A percentile compares a stretch with the other conserved stretches of the same genome.
phyloP scores from a whole-genome alignment of 2,888 invertebrate genomes.

The Lampropteryx suffumata region DNA sequence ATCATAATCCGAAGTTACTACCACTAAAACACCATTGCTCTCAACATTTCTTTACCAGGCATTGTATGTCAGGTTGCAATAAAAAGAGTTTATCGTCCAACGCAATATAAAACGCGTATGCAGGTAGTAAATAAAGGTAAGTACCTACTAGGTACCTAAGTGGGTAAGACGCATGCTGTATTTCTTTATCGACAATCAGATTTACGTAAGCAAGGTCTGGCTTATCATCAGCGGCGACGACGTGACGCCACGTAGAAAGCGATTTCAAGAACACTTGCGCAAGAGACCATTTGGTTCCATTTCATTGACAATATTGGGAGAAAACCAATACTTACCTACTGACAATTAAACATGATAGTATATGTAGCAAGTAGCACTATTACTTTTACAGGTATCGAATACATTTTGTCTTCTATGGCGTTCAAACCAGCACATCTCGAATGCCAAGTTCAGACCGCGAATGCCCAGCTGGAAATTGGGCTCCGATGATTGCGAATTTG shows the following conservation, averaged over 20 bases:
- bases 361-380: background rate
- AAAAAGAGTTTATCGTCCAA: slow-evolving; percentile 35
- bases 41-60: background rate
- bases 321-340: slow-evolving; percentile 11
- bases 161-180: slow-evolving; percentile 40
- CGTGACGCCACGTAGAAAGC: slow-evolving; percentile 71
- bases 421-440: no score
- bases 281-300: slow-evolving; percentile 59
- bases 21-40: no score
- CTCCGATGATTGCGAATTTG: no score
- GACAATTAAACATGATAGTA: slow-evolving; percentile 24
- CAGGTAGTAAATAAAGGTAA: slow-evolving; percentile 11
- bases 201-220: slow-evolving; percentile 68
- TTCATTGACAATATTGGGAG: slow-evolving; percentile 49
- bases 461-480: no score
- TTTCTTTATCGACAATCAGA: slow-evolving; percentile 49
- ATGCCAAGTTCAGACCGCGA: no score
- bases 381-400: no score
- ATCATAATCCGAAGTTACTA: no score
- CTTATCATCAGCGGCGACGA: slow-evolving; percentile 55
- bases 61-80: slow-evolving; percentile 31
- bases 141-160: slow-evolving; percentile 7
- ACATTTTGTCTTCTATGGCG: no score
- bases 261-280: slow-evolving; percentile 72
- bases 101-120: slow-evolving; percentile 31